These are phyloP conservation scores for Neolamprologus caudopunctatus DNA, from an alignment of 2,113 vertebrate species.

Conservation along the genomic window DNA sequence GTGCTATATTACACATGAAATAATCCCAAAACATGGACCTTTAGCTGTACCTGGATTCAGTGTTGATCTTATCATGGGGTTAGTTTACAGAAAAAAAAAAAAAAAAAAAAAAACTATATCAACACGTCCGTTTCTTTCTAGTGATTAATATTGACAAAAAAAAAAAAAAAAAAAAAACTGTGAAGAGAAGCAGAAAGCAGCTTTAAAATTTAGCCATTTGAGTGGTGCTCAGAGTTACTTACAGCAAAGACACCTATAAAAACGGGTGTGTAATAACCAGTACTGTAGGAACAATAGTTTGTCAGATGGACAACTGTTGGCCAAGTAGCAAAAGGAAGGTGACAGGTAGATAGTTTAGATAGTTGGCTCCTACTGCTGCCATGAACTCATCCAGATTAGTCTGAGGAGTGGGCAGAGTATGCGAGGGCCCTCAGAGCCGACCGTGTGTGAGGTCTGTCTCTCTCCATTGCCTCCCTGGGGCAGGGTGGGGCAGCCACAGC, in stretches of 20 bases:
- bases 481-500: slow-evolving; percentile 53
- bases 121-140: not conserved
- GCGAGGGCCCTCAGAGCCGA: slow-evolving; percentile 51
- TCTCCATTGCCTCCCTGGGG: slow-evolving; percentile 55
- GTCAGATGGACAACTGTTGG: not conserved
- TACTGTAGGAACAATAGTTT: not conserved
- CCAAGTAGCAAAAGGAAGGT: slow-evolving; percentile 24
- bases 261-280: not conserved
- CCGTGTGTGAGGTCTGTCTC: slow-evolving; percentile 52
- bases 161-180: not conserved
- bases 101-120: not conserved
- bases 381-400: slow-evolving; percentile 57
- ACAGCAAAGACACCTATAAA: not conserved
- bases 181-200: not conserved
- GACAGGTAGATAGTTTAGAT: slow-evolving; percentile 18
- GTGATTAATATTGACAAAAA: not conserved
- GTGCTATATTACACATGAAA: not conserved
- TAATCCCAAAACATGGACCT: not conserved
- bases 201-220: not conserved
- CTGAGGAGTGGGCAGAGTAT: slow-evolving; percentile 54
- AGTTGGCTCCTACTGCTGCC: slow-evolving; percentile 47
- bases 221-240: not conserved
- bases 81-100: not conserved
- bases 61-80: not conserved
- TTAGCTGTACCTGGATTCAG: not conserved